Evolutionary conservation across 2,888 invertebrate genomes (phyloP).

Genomic region (Xestobium rufovillosum): DNA sequence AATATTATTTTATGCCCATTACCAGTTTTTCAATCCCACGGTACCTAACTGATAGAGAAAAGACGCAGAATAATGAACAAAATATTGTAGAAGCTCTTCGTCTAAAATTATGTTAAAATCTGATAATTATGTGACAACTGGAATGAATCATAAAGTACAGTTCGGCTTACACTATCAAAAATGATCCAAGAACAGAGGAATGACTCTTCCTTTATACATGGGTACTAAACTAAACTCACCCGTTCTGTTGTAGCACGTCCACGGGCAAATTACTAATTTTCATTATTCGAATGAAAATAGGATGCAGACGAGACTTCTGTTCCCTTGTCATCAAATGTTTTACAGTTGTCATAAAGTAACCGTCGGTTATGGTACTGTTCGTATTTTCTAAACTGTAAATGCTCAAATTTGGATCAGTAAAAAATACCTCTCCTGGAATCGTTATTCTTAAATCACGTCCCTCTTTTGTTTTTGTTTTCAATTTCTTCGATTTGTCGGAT

Average conservation of each 20-base stretch:
- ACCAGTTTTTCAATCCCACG: too few species aligned
- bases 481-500: slow-evolving; percentile 10
- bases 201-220: too few species aligned
- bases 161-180: too few species aligned
- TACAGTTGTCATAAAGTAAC: slow-evolving; percentile 19
- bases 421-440: slow-evolving; percentile 25
- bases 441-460: slow-evolving; percentile 15
- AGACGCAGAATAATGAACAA: too few species aligned
- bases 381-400: slow-evolving; percentile 20
- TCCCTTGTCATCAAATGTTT: slow-evolving; percentile 21
- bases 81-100: too few species aligned
- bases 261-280: slow-evolving; percentile 25
- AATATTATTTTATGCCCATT: too few species aligned
- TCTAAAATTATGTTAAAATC: too few species aligned
- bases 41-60: too few species aligned
- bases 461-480: slow-evolving; percentile 8
- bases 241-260: slow-evolving; percentile 17
- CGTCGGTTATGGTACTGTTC: slow-evolving; percentile 12
- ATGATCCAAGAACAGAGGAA: too few species aligned
- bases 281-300: slow-evolving; percentile 23
- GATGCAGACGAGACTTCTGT: slow-evolving; percentile 23
- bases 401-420: slow-evolving; percentile 24
- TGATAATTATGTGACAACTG: too few species aligned
- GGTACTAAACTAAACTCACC: too few species aligned
- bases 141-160: too few species aligned